phyloP scores from a whole-genome alignment of 2,888 invertebrate species.

The Craniophora ligustri region DNA sequence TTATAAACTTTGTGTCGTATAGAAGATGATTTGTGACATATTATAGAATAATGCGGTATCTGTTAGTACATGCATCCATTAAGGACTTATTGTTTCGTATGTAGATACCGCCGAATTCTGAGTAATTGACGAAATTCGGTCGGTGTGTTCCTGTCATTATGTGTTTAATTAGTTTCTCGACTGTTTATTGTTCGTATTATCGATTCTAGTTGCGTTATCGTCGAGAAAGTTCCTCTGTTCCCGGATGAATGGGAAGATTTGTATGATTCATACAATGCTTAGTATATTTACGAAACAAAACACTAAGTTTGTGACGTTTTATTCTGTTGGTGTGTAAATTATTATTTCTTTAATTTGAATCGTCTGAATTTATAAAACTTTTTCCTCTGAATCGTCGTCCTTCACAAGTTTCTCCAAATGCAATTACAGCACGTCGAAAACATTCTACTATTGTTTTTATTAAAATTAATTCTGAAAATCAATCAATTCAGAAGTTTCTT shows the following conservation, averaged over 20 bases:
- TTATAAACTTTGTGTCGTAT: conserved; percentile 85
- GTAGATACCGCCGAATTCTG: conserved; percentile 69
- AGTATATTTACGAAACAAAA: conserved; percentile 19
- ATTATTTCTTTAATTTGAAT: conserved; percentile 20
- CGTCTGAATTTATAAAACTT: conserved; percentile 44
- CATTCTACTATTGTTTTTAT: conserved; percentile 84
- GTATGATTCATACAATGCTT: conserved; percentile 38
- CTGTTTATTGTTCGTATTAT: conserved; percentile 65
- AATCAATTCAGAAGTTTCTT: conserved; percentile 80
- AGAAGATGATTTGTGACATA: conserved; percentile 87
- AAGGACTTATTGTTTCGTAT: conserved; percentile 80
- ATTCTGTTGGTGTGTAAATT: background rate
- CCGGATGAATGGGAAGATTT: conserved; percentile 37
- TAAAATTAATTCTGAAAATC: conserved; percentile 87
- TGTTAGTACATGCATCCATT: conserved; percentile 78
- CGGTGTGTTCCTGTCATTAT: conserved; percentile 62
- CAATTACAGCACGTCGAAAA: conserved; percentile 79
- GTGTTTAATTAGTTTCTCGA: conserved; percentile 72
- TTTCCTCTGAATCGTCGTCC: conserved; percentile 24
- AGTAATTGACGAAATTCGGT: conserved; percentile 82
- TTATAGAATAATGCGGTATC: conserved; percentile 84
- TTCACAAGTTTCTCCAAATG: conserved; percentile 60
- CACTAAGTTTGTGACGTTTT: background rate
- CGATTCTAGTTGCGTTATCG: conserved; percentile 61
- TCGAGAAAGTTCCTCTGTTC: conserved; percentile 41